Base-by-base conservation (phyloP, 2,797 vertebrate genomes). In the Carapus acus region DNA sequence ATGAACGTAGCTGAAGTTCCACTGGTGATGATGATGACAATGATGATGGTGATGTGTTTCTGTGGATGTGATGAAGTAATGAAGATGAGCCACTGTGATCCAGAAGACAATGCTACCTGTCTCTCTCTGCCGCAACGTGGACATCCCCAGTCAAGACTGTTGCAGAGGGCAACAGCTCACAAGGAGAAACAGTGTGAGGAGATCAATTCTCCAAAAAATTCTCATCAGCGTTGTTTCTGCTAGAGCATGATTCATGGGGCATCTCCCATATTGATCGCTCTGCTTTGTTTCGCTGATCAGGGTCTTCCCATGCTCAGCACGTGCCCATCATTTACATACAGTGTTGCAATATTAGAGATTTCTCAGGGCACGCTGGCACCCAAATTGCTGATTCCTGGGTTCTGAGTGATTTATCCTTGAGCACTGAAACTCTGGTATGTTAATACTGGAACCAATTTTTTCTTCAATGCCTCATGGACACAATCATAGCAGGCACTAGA, bases 401-500 rank as follows among this genome's bases (percentile, higher is more conserved):
- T 71, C 65, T 78, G 80, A 77, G 57, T 64, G 70, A 80, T 74
- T 70, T 71, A 76, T 60, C 72, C 74, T 80, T 81, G 76, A 70
- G 74, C 48, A 67, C 37, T 67, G 51, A 69, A 79, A 71, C 46
- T 65, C 82, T 77, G 57, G 71, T 71, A 82, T 79, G 71, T 68
- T 77, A 82, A 83, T 70, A 55, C 23, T 40, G 53, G 61, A 72
- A 24, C 47, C 54, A 9, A 66, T 59, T 67, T 47, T 62, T 43
- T 3, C 31, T 13, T 41, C 4, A 23, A 15, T 71, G 52, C 68
- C 69, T 69, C 70, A 54, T 67, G 68, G 71, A 51, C 49, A 50
- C 49, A 63, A 45, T 58, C 54, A 47, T 54, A 52, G 22, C 37
- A 66, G 48, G 37, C 29, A n/a, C 18, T 50, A 19, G 54, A 16